Base-by-base conservation (phyloP, 1,140 invertebrate species). In the Caenorhabditis tropicalis region DNA sequence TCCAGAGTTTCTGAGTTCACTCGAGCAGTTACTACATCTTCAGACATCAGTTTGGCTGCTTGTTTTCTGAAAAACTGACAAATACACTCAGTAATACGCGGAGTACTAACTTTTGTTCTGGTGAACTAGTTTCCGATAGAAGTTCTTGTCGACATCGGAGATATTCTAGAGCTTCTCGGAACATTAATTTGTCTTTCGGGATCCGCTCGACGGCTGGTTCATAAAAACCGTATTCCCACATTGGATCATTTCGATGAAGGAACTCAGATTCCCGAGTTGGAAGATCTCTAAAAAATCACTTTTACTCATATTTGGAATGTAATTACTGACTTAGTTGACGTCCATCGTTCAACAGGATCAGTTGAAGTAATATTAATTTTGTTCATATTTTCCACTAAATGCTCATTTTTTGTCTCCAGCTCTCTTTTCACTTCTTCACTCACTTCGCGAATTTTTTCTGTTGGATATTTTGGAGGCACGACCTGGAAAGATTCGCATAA, bases 351-450 rank as follows among this genome's bases (percentile, higher is more conserved):
- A 2, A 84, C 87, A 15, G 88, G 88, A 82, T 89, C 85, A 12
- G 74, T 82, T 16, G 88, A 89, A 16, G 6, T 85, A 27, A 89
- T 88, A 5, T 31, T 85, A 29, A 89, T 86, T 84, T 89, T 86
- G 29, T 83, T 86, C 56, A 88, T 81, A 58, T 87, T 89, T 9
- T 88, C 84, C 36, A 89, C 79, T 15, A 89, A 79, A n/a, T 81
- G 43, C 24, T 86, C 84, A 53, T 89, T 39, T 83, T 89, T 89
- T 46, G 56, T 49, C 9, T 48, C 43, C n/a, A 89, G 29, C 65
- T 88, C 83, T 89, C 89, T 48, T 46, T 74, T 74, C 36, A 74
- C 36, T 21, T 43, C 21, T 24, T 74, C 65, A n/a, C 65, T 74
- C 19, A 74, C 65, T 74, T 74, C 36, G 2, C 33, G 65, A 33